Conservation (phyloP, 1,140 invertebrate genomes). For the Aricia agestis region DNA sequence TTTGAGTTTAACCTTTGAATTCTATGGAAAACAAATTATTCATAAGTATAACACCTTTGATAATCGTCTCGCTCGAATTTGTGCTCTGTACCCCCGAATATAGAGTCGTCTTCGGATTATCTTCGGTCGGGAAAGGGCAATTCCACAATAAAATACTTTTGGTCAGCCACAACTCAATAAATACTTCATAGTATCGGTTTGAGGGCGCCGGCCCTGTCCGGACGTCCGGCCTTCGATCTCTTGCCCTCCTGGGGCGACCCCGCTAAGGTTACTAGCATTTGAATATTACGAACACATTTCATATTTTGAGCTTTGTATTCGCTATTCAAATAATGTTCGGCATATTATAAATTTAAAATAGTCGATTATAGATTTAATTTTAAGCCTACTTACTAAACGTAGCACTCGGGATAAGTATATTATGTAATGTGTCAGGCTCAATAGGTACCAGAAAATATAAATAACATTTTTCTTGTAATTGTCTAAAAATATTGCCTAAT, state of each 20-base stretch:
- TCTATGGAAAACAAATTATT: slow-evolving; percentile 40
- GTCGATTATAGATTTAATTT: no score
- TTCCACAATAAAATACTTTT: slow-evolving; percentile 68
- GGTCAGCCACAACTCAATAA: slow-evolving; percentile 71
- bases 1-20: slow-evolving; percentile 12
- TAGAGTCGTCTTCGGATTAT: slow-evolving; percentile 17
- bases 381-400: no score
- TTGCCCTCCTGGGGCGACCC: slow-evolving; percentile 45
- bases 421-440: no score
- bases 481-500: no score
- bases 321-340: no score
- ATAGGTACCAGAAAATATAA: no score
- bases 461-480: no score
- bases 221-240: slow-evolving; percentile 62
- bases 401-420: no score
- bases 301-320: slow-evolving; percentile 2
- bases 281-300: slow-evolving; percentile 32
- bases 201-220: slow-evolving; percentile 56
- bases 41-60: slow-evolving; percentile 37
- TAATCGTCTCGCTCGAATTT: background rate
- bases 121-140: slow-evolving; percentile 46
- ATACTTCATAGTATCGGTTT: slow-evolving; percentile 72
- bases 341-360: no score
- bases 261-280: slow-evolving; percentile 41
- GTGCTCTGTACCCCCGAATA: background rate